These are phyloP conservation scores for Mycalesis mineus DNA, from an alignment of 2,888 invertebrate species.

Conservation along the genomic window DNA sequence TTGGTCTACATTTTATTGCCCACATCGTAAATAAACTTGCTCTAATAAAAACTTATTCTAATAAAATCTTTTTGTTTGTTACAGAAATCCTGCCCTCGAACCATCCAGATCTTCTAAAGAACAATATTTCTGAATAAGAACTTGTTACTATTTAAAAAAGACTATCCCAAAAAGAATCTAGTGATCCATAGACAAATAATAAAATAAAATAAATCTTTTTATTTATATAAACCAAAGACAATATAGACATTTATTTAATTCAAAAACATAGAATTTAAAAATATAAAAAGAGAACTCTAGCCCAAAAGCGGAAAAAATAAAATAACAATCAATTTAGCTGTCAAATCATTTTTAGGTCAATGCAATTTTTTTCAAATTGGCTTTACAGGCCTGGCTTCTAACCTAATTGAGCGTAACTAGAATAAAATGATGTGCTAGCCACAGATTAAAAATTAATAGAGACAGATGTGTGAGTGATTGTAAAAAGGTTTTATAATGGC, in stretches of 20 bases:
- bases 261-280: not conserved
- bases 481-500: slow-evolving; percentile 77
- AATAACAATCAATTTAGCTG: not conserved
- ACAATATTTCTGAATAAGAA: not conserved
- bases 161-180: not conserved
- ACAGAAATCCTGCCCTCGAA: slow-evolving; percentile 48
- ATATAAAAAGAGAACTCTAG: not conserved
- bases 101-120: slow-evolving; percentile 36
- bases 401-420: not conserved
- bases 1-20: slow-evolving; percentile 10
- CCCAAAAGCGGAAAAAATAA: not conserved
- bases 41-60: not conserved
- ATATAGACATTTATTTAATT: not conserved
- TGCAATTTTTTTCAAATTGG: no score
- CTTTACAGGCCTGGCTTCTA: not conserved
- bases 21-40: not conserved
- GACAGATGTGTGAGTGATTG: slow-evolving; percentile 27
- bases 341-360: no score
- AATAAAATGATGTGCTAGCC: slow-evolving; percentile 19
- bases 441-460: slow-evolving; percentile 22
- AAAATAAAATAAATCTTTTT: not conserved
- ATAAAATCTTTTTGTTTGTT: slow-evolving; percentile 37
- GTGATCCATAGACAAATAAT: not conserved
- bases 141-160: not conserved
- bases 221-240: not conserved